Conservation (phyloP, 2,797 vertebrate genomes). For the Balearica regulorum region DNA sequence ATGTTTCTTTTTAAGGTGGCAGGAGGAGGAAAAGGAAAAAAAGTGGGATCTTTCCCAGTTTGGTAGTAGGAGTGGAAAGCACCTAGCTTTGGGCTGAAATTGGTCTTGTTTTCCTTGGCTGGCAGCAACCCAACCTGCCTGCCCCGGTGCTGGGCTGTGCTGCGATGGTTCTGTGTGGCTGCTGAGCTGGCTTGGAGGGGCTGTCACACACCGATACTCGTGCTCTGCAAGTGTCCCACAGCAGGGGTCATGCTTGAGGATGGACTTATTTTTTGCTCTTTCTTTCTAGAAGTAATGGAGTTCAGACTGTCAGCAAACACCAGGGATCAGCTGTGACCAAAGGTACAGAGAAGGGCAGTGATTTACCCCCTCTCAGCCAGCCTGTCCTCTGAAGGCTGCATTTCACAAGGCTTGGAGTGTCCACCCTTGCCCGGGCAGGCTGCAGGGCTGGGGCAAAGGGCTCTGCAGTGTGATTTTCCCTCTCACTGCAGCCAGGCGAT, state of each 20-base stretch:
- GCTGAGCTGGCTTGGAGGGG: neutral
- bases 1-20: neutral
- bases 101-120: neutral
- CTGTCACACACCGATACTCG: fast-evolving
- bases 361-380: neutral
- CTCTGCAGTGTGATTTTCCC: neutral
- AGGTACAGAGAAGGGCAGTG: neutral
- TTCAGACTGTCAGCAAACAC: neutral
- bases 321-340: constrained; percentile 24
- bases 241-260: neutral
- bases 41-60: neutral
- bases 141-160: neutral
- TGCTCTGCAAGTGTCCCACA: neutral
- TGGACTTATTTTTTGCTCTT: neutral
- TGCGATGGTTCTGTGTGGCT: neutral
- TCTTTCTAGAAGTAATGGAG: constrained; percentile 48
- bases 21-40: neutral
- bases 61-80: neutral
- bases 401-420: neutral
- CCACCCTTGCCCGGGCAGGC: neutral
- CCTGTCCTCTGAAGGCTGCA: neutral
- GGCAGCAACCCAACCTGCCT: neutral
- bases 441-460: neutral
- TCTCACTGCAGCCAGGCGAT: neutral
- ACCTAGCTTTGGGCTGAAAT: neutral